Percentiles rank a stretch among this genome's conserved stretches.
These are phyloP conservation scores for Columba livia DNA, from an alignment of 2,113 vertebrate genomes.

Conservation along the genomic window DNA sequence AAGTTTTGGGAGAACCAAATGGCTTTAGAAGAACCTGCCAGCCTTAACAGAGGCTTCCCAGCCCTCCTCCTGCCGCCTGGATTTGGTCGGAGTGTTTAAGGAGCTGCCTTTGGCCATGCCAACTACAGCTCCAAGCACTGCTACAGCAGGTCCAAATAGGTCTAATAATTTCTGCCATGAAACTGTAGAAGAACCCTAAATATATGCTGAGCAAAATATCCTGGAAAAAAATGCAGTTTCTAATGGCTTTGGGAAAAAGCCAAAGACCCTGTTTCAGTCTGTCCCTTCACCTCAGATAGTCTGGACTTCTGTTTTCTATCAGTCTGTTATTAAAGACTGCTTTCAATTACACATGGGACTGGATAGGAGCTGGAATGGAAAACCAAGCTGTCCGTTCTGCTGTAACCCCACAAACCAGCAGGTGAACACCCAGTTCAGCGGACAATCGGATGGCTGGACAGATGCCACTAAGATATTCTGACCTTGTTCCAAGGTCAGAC, in stretches of 20 bases:
- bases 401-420: background rate
- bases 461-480: background rate
- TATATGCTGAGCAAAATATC: background rate
- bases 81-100: background rate
- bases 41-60: background rate
- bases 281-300: background rate
- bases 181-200: background rate
- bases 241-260: background rate
- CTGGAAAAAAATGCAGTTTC: background rate
- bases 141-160: background rate
- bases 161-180: background rate
- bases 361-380: background rate
- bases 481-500: background rate
- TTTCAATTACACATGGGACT: background rate
- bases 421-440: background rate
- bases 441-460: background rate
- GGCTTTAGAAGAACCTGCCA: background rate
- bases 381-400: background rate
- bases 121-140: background rate
- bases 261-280: background rate
- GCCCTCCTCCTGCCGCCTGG: background rate
- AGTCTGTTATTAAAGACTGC: background rate
- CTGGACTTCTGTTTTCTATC: background rate
- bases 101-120: background rate
- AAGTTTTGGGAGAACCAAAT: background rate